phyloP scores from a whole-genome alignment of 2,797 vertebrate species.

The Champsocephalus esox region DNA sequence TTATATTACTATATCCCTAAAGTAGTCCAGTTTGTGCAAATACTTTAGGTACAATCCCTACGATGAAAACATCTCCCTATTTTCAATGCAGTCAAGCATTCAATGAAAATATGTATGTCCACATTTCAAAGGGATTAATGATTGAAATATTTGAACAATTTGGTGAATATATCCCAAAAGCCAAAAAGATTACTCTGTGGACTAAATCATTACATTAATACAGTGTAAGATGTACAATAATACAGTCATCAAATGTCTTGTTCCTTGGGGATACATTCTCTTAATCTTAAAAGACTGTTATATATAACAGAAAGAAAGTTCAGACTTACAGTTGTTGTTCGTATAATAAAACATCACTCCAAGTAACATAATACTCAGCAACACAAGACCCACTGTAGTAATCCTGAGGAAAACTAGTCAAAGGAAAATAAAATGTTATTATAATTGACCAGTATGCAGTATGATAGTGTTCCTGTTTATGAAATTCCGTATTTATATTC shows the following conservation, averaged over 20 bases:
- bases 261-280: neutral
- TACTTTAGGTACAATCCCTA: neutral
- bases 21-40: neutral
- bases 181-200: neutral
- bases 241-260: neutral
- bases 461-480: neutral
- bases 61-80: neutral
- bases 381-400: neutral
- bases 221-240: neutral
- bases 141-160: too few relatives aligned
- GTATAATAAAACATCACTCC: neutral
- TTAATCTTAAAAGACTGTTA: neutral
- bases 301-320: neutral
- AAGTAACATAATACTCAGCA: constrained; percentile 21
- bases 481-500: neutral
- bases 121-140: neutral
- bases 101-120: neutral
- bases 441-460: neutral
- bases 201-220: neutral
- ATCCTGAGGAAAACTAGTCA: constrained; percentile 25
- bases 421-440: constrained; percentile 3
- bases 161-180: neutral
- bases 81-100: neutral
- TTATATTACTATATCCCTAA: too few relatives aligned
- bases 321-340: constrained; percentile 29